Conservation (phyloP, 2,797 vertebrate species). For the Forpus xanthops region DNA sequence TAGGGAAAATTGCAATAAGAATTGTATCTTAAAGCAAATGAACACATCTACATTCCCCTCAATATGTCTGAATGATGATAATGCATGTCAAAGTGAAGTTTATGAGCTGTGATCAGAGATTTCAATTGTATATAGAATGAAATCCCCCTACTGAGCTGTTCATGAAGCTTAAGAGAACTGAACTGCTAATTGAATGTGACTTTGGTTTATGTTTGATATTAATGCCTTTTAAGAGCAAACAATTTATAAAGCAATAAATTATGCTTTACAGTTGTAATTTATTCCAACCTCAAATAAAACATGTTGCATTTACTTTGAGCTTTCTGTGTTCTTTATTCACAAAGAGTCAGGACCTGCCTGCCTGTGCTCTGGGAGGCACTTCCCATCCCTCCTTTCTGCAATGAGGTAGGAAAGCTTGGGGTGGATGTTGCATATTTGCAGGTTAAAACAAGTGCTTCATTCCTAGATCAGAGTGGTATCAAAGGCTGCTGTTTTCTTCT, state of each 20-base stretch:
- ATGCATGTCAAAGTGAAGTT: conserved; percentile 41
- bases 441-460: background rate
- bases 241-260: conserved; percentile 63
- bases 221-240: conserved; percentile 52
- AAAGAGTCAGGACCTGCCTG: background rate
- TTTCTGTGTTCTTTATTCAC: background rate
- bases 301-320: conserved; percentile 41
- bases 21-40: background rate
- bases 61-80: background rate
- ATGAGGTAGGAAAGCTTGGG: background rate
- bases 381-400: background rate
- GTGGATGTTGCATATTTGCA: background rate
- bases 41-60: background rate
- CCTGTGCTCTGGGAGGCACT: background rate
- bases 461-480: background rate
- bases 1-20: background rate
- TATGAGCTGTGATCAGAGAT: background rate
- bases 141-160: conserved; percentile 26
- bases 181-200: conserved; percentile 44
- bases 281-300: conserved; percentile 65
- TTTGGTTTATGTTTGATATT: conserved; percentile 63
- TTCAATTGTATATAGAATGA: background rate
- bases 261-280: conserved; percentile 61
- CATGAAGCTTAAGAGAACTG: conserved; percentile 38
- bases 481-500: background rate